A percentile compares a stretch with the other conserved stretches of the same genome.
These are phyloP conservation scores for Menidia menidia DNA, from an alignment of 2,797 vertebrate species.

Conservation along the genomic window DNA sequence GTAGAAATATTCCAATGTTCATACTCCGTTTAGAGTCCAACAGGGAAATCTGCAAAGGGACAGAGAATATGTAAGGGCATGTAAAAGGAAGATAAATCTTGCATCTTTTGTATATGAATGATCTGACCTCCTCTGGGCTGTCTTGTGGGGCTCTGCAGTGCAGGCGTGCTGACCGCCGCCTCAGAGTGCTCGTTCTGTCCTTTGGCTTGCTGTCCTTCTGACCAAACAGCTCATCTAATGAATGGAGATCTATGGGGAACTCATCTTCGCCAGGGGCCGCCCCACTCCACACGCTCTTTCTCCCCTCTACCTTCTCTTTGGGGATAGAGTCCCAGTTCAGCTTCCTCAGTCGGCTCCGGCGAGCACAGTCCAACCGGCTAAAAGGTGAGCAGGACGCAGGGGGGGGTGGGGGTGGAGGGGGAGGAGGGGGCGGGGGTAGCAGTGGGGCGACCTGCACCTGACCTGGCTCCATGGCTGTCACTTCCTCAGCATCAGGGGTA, in stretches of 20 bases:
- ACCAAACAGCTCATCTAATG: conserved; percentile 84
- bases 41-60: conserved; percentile 79
- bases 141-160: conserved; percentile 78
- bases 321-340: conserved; percentile 87
- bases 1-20: conserved; percentile 89
- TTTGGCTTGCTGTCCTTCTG: conserved; percentile 76
- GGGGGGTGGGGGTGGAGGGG: conserved; percentile 43
- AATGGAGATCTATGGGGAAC: conserved; percentile 83
- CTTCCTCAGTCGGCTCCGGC: conserved; percentile 80
- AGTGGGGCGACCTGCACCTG: conserved; percentile 55
- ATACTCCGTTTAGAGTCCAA: conserved; percentile 87
- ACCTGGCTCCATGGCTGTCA: conserved; percentile 79
- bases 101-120: background rate
- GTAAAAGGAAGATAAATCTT: background rate
- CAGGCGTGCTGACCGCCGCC: conserved; percentile 65
- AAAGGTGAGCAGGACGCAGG: conserved; percentile 42
- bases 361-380: conserved; percentile 57
- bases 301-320: conserved; percentile 84
- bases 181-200: conserved; percentile 65
- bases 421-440: conserved; percentile 62
- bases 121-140: conserved; percentile 78
- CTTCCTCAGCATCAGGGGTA: conserved; percentile 60
- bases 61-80: conserved; percentile 8
- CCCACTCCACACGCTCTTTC: conserved; percentile 83
- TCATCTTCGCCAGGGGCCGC: conserved; percentile 75